phyloP scores from a whole-genome alignment of 2,797 vertebrate species.

The Carapus acus region DNA sequence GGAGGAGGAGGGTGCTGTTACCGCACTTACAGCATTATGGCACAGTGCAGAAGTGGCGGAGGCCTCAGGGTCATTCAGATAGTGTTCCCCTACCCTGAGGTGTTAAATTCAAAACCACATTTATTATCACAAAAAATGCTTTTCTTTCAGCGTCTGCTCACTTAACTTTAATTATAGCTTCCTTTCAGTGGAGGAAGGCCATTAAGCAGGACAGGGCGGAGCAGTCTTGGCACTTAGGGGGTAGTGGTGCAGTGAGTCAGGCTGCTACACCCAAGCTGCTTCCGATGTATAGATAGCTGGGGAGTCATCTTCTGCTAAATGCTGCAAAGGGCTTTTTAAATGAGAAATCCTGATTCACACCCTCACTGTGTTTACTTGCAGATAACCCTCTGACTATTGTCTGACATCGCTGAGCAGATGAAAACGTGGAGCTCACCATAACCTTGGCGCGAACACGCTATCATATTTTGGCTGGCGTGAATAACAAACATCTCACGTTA shows the following conservation, averaged over 20 bases:
- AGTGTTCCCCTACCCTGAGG: constrained; percentile 68
- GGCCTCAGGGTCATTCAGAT: constrained; percentile 70
- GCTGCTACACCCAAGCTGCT: constrained; percentile 28
- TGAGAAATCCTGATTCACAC: no score
- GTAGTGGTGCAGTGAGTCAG: constrained; percentile 34
- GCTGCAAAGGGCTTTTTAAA: constrained; percentile 17
- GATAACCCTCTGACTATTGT: no score
- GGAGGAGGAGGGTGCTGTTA: constrained; percentile 56
- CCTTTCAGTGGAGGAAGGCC: constrained; percentile 57
- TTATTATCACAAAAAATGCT: constrained; percentile 70
- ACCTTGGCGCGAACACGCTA: no score
- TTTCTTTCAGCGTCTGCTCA: constrained; percentile 77
- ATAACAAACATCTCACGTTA: no score
- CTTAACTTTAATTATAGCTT: constrained; percentile 76
- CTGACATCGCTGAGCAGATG: no score
- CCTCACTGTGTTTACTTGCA: no score
- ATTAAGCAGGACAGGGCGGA: constrained; percentile 60
- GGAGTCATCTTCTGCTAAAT: constrained; percentile 44
- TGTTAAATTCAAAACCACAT: constrained; percentile 77
- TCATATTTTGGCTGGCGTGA: no score
- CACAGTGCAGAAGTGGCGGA: constrained; percentile 58
- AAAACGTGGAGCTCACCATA: no score
- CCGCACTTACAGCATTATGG: constrained; percentile 59
- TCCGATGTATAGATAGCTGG: constrained; percentile 43
- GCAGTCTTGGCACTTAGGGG: constrained; percentile 36